A percentile compares a stretch with the other conserved stretches of the same genome.
Conservation (phyloP, 2,888 invertebrate species). For the Yponomeuta evonymella region DNA sequence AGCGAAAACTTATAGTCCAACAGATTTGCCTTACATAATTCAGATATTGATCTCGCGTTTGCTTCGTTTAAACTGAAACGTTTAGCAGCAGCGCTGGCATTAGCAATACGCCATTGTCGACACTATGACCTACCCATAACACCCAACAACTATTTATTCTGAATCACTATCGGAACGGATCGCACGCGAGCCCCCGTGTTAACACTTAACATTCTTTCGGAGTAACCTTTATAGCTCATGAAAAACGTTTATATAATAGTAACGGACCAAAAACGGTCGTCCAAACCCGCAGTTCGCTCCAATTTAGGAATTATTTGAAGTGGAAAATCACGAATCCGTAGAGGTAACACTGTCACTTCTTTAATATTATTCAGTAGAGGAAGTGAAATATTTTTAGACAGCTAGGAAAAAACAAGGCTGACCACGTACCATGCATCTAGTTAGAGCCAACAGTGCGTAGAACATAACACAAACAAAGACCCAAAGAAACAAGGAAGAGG, state of each 20-base stretch:
- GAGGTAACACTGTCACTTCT: too few species aligned
- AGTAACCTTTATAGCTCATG: conserved; percentile 1
- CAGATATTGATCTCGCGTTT: conserved; percentile 8
- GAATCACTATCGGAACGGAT: conserved; percentile 26
- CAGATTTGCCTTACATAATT: neutral
- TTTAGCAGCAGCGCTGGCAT: conserved; percentile 11
- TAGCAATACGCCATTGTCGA: conserved; percentile 18
- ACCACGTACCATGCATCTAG: neutral
- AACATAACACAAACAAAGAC: conserved; percentile 2
- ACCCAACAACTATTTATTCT: conserved; percentile 18
- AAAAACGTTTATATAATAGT: neutral
- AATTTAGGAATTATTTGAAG: neutral
- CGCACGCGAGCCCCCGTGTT: conserved; percentile 23
- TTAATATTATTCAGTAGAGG: too few species aligned
- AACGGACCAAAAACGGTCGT: neutral
- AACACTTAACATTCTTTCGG: conserved; percentile 15
- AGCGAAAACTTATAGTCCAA: neutral
- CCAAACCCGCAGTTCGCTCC: neutral
- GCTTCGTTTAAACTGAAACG: conserved; percentile 12
- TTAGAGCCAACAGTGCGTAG: neutral
- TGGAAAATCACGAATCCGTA: too few species aligned
- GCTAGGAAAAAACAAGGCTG: neutral
- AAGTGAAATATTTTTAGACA: too few species aligned
- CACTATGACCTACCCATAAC: conserved; percentile 17
- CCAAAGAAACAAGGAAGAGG: neutral